These are phyloP conservation scores for Melanostoma scalare DNA, from an alignment of 2,888 invertebrate genomes.

Conservation along the genomic window DNA sequence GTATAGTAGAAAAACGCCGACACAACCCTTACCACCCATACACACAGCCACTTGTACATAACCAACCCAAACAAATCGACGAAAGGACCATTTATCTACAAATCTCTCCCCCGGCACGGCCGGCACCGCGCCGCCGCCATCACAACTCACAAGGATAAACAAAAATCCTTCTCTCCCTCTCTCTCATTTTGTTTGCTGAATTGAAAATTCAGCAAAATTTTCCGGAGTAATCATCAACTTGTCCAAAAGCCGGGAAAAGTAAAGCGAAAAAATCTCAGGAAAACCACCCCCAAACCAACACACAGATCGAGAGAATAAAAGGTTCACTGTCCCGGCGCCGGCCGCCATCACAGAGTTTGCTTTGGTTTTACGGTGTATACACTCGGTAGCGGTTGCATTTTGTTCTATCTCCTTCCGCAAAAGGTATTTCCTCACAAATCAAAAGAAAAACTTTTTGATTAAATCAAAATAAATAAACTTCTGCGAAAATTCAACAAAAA, in stretches of 20 bases:
- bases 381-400: conserved; percentile 72
- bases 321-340: conserved; percentile 78
- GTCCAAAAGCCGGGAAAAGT: conserved; percentile 46
- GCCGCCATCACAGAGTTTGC: conserved; percentile 77
- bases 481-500: background rate
- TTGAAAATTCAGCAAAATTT: conserved; percentile 31
- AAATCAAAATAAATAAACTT: background rate
- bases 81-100: conserved; percentile 48
- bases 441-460: conserved; percentile 17
- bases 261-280: conserved; percentile 41
- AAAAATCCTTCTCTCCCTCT: conserved; percentile 5
- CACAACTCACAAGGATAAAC: conserved; percentile 28
- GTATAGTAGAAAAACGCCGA: conserved; percentile 47
- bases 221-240: conserved; percentile 35
- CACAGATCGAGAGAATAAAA: conserved; percentile 37
- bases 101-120: conserved; percentile 10
- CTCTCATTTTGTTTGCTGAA: conserved; percentile 40
- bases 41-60: conserved; percentile 58
- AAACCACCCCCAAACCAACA: conserved; percentile 58
- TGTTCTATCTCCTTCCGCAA: conserved; percentile 50
- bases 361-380: conserved; percentile 76
- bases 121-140: too few relatives aligned
- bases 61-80: conserved; percentile 68
- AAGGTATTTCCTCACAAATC: conserved; percentile 23
- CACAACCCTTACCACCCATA: conserved; percentile 47